phyloP scores from a whole-genome alignment of 1,140 invertebrate genomes.

The Thaumatotibia leucotreta region DNA sequence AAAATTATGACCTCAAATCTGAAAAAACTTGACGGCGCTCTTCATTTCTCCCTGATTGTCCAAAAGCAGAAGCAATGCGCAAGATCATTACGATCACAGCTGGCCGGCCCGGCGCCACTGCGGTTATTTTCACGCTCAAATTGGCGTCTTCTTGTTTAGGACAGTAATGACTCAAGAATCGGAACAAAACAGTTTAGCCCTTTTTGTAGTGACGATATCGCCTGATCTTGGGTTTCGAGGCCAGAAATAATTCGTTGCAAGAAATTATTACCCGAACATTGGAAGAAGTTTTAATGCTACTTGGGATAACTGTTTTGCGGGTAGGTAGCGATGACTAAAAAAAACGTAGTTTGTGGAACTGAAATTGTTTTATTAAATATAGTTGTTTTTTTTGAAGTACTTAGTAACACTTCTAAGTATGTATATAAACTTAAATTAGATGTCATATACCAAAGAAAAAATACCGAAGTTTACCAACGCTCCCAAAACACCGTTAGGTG shows the following conservation, averaged over 20 bases:
- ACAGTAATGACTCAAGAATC: conserved; percentile 11
- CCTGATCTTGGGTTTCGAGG: not conserved
- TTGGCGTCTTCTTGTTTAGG: conserved; percentile 11
- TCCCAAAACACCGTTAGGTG: too few species aligned
- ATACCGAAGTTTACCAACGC: too few species aligned
- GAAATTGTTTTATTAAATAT: too few species aligned
- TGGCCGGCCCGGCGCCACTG: not conserved
- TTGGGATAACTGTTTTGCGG: not conserved
- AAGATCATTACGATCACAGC: conserved; percentile 1
- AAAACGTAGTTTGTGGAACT: too few species aligned
- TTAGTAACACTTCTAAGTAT: too few species aligned
- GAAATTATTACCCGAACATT: not conserved
- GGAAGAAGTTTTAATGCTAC: not conserved
- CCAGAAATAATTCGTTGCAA: not conserved
- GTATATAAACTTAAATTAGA: too few species aligned
- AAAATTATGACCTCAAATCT: not conserved
- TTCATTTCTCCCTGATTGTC: not conserved
- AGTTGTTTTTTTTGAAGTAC: too few species aligned
- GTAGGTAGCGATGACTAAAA: not conserved
- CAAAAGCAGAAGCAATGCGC: conserved; percentile 1
- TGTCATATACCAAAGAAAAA: too few species aligned
- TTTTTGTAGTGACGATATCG: conserved; percentile 8
- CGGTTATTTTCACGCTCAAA: conserved; percentile 7
- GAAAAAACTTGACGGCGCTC: not conserved
- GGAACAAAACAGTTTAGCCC: not conserved